phyloP scores from a whole-genome alignment of 2,888 invertebrate species.

The Spilosoma lubricipeda region DNA sequence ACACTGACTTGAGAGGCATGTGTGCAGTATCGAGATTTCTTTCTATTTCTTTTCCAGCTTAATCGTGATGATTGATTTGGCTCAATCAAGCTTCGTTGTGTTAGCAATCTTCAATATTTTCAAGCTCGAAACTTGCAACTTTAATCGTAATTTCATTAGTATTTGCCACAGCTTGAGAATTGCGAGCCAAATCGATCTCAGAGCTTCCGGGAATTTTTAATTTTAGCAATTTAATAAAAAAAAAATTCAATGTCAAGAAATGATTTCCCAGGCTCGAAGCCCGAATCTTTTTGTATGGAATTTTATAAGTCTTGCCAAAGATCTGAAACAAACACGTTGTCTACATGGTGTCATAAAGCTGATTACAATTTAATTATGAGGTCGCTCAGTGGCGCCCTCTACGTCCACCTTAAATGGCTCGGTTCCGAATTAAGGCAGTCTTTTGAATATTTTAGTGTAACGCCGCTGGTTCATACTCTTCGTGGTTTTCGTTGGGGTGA shows the following conservation, averaged over 20 bases:
- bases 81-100: not conserved
- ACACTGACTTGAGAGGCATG: not conserved
- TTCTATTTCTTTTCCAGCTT: not conserved
- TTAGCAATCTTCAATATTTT: not conserved
- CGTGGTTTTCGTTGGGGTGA: conserved; percentile 84
- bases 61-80: not conserved
- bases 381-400: conserved; percentile 13
- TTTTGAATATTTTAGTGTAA: conserved; percentile 25
- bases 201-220: not conserved
- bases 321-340: not conserved
- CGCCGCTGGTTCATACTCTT: conserved; percentile 63
- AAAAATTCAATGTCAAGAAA: not conserved
- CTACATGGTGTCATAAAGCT: conserved; percentile 6
- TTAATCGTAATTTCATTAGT: not conserved
- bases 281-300: not conserved
- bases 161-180: not conserved
- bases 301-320: not conserved
- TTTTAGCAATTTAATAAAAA: not conserved
- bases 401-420: conserved; percentile 24
- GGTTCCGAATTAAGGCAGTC: conserved; percentile 37
- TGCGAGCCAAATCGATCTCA: not conserved
- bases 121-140: not conserved
- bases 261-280: not conserved
- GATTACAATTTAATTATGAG: conserved; percentile 12
- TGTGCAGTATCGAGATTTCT: not conserved